A percentile compares a stretch with the other conserved stretches of the same genome.
Evolutionary conservation across 2,888 invertebrate genomes (phyloP).

Genomic region (Panzeria rudis): DNA sequence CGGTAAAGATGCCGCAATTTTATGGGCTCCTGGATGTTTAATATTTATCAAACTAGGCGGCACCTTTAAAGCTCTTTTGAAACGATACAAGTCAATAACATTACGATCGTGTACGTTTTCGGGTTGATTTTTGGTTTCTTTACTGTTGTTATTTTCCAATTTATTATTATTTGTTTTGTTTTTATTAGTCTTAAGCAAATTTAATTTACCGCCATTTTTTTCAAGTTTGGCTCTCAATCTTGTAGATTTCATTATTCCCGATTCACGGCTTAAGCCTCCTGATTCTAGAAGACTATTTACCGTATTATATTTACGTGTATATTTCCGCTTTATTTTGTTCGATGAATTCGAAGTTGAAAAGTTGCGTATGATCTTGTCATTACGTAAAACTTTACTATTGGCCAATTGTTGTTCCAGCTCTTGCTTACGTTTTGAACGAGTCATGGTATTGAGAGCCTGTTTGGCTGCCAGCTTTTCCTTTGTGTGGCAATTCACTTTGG

Average conservation of each 20-base stretch:
- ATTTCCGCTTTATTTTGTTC: conserved; percentile 80
- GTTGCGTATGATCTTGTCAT: conserved; percentile 82
- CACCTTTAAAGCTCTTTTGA: conserved; percentile 92
- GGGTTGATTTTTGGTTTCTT: conserved; percentile 76
- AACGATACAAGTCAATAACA: conserved; percentile 89
- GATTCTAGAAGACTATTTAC: conserved; percentile 59
- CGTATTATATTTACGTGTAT: conserved; percentile 77
- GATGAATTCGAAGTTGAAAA: conserved; percentile 42
- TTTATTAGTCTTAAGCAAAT: conserved; percentile 80
- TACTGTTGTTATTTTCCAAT: conserved; percentile 74
- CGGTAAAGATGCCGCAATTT: conserved; percentile 90
- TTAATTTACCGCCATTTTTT: conserved; percentile 78
- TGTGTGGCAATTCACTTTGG: conserved; percentile 32
- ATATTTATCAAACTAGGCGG: conserved; percentile 92
- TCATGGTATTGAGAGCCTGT: conserved; percentile 82
- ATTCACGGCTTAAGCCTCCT: conserved; percentile 67
- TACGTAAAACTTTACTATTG: conserved; percentile 82
- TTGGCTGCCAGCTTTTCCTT: conserved; percentile 63
- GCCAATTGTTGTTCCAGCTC: conserved; percentile 82
- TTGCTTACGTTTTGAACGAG: conserved; percentile 82
- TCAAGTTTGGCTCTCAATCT: conserved; percentile 75
- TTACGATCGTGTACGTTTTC: conserved; percentile 76
- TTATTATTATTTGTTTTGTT: conserved; percentile 80
- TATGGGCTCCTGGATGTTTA: conserved; percentile 88
- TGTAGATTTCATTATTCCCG: conserved; percentile 76